These are phyloP conservation scores for Pantherophis alleghaniensis DNA, from an alignment of 2,797 vertebrate genomes.

Conservation along the genomic window DNA sequence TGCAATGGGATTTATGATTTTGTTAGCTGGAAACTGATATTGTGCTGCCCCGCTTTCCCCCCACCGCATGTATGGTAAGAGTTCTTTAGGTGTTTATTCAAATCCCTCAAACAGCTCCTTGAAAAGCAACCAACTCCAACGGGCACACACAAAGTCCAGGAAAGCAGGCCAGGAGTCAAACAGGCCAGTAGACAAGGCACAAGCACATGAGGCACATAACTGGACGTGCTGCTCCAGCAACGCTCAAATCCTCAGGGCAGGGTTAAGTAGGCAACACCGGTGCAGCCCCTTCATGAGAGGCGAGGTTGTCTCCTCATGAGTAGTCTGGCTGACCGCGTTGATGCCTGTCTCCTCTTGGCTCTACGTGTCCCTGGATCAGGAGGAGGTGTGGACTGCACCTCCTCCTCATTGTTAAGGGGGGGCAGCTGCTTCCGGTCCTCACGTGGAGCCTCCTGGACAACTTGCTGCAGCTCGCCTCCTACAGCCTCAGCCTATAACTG, in stretches of 20 bases:
- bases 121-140: background rate
- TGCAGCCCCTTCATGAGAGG: background rate
- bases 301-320: background rate
- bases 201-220: background rate
- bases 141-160: background rate
- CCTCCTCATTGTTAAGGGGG: background rate
- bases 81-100: background rate
- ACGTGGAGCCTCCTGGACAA: background rate
- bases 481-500: background rate
- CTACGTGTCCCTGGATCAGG: background rate
- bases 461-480: background rate
- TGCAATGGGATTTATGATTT: background rate
- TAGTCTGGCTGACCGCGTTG: background rate
- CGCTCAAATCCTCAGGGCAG: background rate
- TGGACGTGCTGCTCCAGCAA: background rate
- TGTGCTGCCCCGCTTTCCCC: background rate
- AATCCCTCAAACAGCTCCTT: background rate
- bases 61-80: background rate
- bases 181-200: background rate
- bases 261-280: background rate
- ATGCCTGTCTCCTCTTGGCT: background rate
- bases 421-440: background rate
- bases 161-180: background rate
- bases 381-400: too few relatives aligned
- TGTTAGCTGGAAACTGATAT: background rate